A percentile compares a stretch with the other conserved stretches of the same genome.
phyloP scores from a whole-genome alignment of 2,797 vertebrate species.

The Poeciliopsis infans region DNA sequence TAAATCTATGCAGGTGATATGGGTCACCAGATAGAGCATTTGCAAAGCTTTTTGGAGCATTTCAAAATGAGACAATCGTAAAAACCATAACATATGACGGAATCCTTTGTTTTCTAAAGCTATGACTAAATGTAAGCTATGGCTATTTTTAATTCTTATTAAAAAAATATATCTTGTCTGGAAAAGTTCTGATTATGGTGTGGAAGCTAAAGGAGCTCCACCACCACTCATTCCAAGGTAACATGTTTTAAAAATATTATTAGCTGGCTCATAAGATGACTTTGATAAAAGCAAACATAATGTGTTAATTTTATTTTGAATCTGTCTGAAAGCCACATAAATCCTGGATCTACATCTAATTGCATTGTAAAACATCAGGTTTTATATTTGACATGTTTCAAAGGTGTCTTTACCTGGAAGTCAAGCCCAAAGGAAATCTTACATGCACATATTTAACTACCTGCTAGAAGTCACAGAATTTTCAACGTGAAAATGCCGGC shows the following conservation, averaged over 20 bases:
- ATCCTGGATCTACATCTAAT: not conserved
- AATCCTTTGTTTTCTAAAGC: not conserved
- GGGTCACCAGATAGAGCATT: not conserved
- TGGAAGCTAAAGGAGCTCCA: not conserved
- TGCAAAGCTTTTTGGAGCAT: not conserved
- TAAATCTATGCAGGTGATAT: not conserved
- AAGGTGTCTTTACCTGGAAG: not conserved
- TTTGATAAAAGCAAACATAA: not conserved
- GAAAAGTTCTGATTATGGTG: not conserved
- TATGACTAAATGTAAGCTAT: not conserved
- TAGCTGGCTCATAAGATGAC: not conserved
- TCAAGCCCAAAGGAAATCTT: slow-evolving; percentile 4
- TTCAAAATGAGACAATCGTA: not conserved
- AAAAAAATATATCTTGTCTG: not conserved
- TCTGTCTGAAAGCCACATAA: not conserved
- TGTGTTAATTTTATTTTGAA: not conserved
- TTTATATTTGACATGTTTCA: not conserved
- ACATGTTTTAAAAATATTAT: not conserved
- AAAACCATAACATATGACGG: not conserved
- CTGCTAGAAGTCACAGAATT: not conserved
- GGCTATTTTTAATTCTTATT: not conserved
- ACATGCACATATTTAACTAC: not conserved
- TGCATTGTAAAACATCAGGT: not conserved
- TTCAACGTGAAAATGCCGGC: not conserved
- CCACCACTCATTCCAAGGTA: not conserved